Percentiles rank a stretch among this genome's conserved stretches.
Evolutionary conservation across 2,797 vertebrate species (phyloP).

Genomic region (Callimico goeldii): DNA sequence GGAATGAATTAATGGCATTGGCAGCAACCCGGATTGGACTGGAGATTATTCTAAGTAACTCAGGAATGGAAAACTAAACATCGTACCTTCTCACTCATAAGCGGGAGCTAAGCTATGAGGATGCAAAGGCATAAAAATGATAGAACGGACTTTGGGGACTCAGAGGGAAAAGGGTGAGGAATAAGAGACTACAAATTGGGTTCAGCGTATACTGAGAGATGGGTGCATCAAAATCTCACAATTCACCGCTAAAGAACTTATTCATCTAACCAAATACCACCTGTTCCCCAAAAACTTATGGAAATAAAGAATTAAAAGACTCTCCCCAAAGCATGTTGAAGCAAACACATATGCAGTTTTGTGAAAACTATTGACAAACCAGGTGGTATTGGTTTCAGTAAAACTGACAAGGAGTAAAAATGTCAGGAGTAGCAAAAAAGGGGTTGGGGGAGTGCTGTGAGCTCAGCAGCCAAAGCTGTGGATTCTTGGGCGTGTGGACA

Average conservation of each 20-base stretch:
- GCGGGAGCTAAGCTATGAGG: not conserved
- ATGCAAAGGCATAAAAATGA: not conserved
- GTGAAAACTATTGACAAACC: not conserved
- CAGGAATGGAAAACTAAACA: not conserved
- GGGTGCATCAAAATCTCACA: not conserved
- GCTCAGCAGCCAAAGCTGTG: not conserved
- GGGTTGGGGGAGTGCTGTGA: not conserved
- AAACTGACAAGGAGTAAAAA: slow-evolving; percentile 39
- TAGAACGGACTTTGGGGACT: not conserved
- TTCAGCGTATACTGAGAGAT: not conserved
- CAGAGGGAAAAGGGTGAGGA: not conserved
- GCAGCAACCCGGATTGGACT: not conserved
- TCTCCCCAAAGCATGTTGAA: not conserved
- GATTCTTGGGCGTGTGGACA: not conserved
- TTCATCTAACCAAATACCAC: not conserved
- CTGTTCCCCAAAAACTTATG: not conserved
- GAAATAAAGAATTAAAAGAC: not conserved
- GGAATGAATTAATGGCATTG: not conserved
- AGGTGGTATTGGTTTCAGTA: not conserved
- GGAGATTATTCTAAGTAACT: not conserved
- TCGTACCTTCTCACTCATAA: not conserved
- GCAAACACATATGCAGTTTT: not conserved
- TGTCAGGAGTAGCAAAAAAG: slow-evolving; percentile 30
- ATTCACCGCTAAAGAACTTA: not conserved
- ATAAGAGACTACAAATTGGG: not conserved